Evolutionary conservation across 2,797 vertebrate genomes (phyloP).

Genomic region (Pogoniulus pusillus): DNA sequence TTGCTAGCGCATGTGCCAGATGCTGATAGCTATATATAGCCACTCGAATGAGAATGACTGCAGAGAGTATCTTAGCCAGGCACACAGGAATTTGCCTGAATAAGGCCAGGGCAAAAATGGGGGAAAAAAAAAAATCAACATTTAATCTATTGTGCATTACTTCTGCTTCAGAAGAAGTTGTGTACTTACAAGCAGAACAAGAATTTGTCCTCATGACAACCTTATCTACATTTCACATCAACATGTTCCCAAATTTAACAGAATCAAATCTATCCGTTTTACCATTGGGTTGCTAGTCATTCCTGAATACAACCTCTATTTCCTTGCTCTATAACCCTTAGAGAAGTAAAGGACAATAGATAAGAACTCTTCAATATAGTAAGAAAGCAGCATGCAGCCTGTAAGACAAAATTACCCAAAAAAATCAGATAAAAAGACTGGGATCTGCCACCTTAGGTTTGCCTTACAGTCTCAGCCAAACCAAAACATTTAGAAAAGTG

Average conservation of each 20-base stretch:
- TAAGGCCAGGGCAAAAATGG: not conserved
- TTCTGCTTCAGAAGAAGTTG: not conserved
- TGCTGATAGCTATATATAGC: slow-evolving; percentile 47
- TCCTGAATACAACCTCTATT: not conserved
- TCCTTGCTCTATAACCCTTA: not conserved
- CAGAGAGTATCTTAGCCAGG: not conserved
- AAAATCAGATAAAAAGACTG: slow-evolving; percentile 7
- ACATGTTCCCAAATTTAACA: slow-evolving; percentile 16
- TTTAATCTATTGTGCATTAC: not conserved
- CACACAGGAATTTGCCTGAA: slow-evolving; percentile 10
- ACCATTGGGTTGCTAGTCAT: not conserved
- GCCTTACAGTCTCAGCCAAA: not conserved
- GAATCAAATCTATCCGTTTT: slow-evolving; percentile 6
- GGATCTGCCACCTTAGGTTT: not conserved
- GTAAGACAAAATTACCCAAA: not conserved
- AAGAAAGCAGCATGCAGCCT: not conserved
- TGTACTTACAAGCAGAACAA: slow-evolving; percentile 8
- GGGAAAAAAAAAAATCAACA: not conserved
- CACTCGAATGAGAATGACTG: not conserved
- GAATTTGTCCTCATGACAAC: not conserved
- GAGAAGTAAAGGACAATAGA: slow-evolving; percentile 14
- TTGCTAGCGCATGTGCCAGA: not conserved
- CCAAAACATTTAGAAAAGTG: not conserved
- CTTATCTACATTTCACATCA: slow-evolving; percentile 24
- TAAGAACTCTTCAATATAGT: not conserved